A percentile compares a stretch with the other conserved stretches of the same genome.
Evolutionary conservation across 2,113 vertebrate species (phyloP).

Genomic region (Prietella phreatophila): DNA sequence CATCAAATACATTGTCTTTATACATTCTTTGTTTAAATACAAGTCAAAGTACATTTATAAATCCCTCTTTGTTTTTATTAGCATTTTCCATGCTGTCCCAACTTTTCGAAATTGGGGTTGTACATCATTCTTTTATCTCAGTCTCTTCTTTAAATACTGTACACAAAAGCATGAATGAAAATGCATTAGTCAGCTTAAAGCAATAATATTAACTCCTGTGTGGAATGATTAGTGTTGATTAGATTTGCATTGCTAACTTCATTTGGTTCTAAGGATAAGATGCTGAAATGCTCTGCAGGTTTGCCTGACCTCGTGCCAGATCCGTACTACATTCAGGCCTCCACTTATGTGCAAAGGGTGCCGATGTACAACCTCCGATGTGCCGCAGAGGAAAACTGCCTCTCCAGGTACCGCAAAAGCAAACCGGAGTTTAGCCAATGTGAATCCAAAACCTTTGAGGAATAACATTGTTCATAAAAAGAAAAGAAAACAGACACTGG

Average conservation of each 20-base stretch:
- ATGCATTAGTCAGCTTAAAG: not conserved
- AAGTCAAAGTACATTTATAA: too few relatives aligned
- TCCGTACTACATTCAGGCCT: constrained; percentile 94
- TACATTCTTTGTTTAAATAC: too few relatives aligned
- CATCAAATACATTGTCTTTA: too few relatives aligned
- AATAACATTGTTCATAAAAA: not conserved
- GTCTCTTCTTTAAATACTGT: not conserved
- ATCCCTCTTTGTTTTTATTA: too few relatives aligned
- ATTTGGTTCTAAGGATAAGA: constrained; percentile 17
- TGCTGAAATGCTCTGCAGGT: constrained; percentile 71
- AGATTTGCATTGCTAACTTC: not conserved
- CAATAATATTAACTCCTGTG: too few relatives aligned
- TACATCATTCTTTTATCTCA: not conserved
- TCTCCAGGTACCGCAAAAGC: constrained; percentile 82
- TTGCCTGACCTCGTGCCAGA: constrained; percentile 96
- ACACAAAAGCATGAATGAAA: constrained; percentile 17
- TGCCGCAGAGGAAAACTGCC: constrained; percentile 94
- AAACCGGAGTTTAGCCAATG: not conserved
- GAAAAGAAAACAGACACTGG: not conserved
- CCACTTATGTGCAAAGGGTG: constrained; percentile 89
- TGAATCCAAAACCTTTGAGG: not conserved
- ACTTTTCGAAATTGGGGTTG: too few relatives aligned
- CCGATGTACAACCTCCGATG: constrained; percentile 97
- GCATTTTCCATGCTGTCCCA: too few relatives aligned
- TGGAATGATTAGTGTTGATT: not conserved